Evolutionary conservation across 2,113 vertebrate genomes (phyloP).

Genomic region (Pao palembangensis): DNA sequence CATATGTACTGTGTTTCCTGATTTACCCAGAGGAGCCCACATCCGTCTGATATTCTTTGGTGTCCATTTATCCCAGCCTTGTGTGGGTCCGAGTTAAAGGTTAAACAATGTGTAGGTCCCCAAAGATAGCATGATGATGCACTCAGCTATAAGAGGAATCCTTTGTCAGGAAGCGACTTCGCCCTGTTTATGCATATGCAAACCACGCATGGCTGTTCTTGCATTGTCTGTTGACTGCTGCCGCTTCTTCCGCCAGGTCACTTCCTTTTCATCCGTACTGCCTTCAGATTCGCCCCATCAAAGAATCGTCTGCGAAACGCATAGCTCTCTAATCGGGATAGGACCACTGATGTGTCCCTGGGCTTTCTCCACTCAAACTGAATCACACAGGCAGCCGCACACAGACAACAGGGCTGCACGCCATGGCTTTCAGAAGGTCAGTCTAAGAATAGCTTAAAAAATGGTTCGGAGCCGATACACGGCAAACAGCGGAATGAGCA

Average conservation of each 20-base stretch:
- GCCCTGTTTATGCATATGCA: background rate
- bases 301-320: conserved; percentile 58
- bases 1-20: too few species aligned
- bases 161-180: conserved; percentile 9
- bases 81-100: background rate
- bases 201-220: conserved; percentile 19
- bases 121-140: conserved; percentile 39
- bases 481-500: conserved; percentile 42
- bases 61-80: too few species aligned
- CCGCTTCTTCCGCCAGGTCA: conserved; percentile 16
- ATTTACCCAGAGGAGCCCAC: too few species aligned
- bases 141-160: conserved; percentile 23
- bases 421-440: conserved; percentile 67
- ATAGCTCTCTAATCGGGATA: conserved; percentile 45
- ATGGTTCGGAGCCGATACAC: conserved; percentile 10
- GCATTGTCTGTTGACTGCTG: too few species aligned
- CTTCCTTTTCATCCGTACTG: conserved; percentile 36
- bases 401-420: conserved; percentile 59
- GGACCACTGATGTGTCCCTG: conserved; percentile 59
- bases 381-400: conserved; percentile 67
- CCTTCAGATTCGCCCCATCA: conserved; percentile 61
- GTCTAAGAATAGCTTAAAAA: conserved; percentile 66
- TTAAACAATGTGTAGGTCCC: conserved; percentile 4
- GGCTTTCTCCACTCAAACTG: conserved; percentile 60
- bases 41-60: too few species aligned